Evolutionary conservation across 2,888 invertebrate genomes (phyloP).

Genomic region (Tanytarsus gracilentus): DNA sequence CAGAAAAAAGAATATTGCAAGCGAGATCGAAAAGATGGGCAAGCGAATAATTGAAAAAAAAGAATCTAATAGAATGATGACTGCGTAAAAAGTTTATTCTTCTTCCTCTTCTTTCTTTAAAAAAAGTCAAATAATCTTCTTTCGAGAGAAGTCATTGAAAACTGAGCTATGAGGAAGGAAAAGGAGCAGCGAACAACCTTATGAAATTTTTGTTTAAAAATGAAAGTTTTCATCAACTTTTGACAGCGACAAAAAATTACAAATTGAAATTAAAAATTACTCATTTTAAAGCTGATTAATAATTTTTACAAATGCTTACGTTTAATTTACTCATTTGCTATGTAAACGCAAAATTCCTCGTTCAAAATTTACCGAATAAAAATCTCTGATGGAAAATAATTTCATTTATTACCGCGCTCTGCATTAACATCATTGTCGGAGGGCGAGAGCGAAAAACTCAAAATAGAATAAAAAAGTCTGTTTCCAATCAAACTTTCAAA

Average conservation of each 20-base stretch:
- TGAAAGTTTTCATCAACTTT: neutral
- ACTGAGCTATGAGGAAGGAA: too few relatives aligned
- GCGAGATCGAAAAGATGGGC: constrained; percentile 13
- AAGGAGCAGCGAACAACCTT: too few relatives aligned
- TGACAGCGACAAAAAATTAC: neutral
- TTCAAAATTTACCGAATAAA: neutral
- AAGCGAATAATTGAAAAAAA: constrained; percentile 26
- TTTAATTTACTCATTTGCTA: too few relatives aligned
- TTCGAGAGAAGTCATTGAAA: too few relatives aligned
- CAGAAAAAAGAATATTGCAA: constrained; percentile 4
- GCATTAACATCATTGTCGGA: constrained; percentile 8
- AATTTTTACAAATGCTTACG: too few relatives aligned
- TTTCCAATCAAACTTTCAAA: constrained; percentile 29
- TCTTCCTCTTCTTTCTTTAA: neutral
- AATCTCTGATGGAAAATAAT: constrained; percentile 19
- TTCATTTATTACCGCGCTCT: constrained; percentile 6
- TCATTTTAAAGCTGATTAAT: too few relatives aligned
- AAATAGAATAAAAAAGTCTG: constrained; percentile 22
- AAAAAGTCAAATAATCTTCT: too few relatives aligned
- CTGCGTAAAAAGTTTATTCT: constrained; percentile 9
- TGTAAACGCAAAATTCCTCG: too few relatives aligned
- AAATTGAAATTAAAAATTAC: too few relatives aligned
- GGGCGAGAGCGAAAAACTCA: neutral
- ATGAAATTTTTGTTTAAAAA: neutral
- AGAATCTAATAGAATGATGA: constrained; percentile 22